Base-by-base conservation (phyloP, 2,888 invertebrate species). In the Lepidonotus clava region DNA sequence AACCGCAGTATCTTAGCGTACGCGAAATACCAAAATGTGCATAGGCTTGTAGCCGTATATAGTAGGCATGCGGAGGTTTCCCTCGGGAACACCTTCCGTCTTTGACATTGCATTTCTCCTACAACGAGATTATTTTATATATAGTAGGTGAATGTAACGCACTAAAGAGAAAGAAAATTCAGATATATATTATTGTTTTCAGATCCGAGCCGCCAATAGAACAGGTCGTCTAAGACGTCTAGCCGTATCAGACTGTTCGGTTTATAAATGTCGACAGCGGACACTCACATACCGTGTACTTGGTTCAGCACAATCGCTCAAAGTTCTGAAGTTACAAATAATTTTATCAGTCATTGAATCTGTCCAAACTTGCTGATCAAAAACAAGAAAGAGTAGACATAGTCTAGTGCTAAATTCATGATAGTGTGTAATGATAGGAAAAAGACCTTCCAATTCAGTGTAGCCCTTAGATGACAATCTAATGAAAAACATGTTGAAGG, bases 311-410 rank as follows among this genome's bases (percentile, higher is more conserved):
- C 36, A 71, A 8, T 11, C 38, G 71, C 71, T 71, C 71, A 71
- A 71, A 14, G 34, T 71, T n/a, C n/a, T n/a, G n/a, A n/a, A 21
- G 18, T 18, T 18, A 34, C 34, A 71, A 71, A 14, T 61, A 34
- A 71, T 38, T 71, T 36, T 38, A 71, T 71, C 38, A 24, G 34
- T 38, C 71, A 71, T 71, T 71, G 71, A 71, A 38, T 71, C 71
- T 71, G 71, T 71, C 71, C 71, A 71, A 71, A 66, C 24, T 32
- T 32, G 34, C 38, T 34, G 36, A 38, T 71, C 38, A n/a, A n/a
- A n/a, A n/a, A n/a, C n/a, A n/a, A n/a, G n/a, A n/a, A n/a, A n/a
- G n/a, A n/a, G n/a, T n/a, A n/a, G n/a, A n/a, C n/a, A n/a, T n/a
- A n/a, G n/a, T n/a, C n/a, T n/a, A n/a, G n/a, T n/a, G n/a, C n/a